Percentiles rank a stretch among this genome's conserved stretches.
Conservation (phyloP, 2,888 invertebrate species). For the Drosophila multiciliata region DNA sequence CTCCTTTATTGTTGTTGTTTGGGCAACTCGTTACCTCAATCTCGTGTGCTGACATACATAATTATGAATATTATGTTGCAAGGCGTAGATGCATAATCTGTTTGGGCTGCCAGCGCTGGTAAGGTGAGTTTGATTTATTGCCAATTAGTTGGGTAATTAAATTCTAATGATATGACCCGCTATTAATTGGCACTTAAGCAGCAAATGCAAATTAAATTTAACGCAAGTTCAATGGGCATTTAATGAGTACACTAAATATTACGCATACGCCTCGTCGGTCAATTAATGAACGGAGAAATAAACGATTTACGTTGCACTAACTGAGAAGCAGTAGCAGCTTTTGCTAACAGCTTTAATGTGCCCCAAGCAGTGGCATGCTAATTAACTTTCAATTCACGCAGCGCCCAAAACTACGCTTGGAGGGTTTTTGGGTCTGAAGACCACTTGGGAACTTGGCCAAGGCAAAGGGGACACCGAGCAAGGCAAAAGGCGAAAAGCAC, state of each 20-base stretch:
- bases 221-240: slow-evolving; percentile 20
- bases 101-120: slow-evolving; percentile 21
- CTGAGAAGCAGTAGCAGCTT: slow-evolving; percentile 5
- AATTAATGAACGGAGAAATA: slow-evolving; percentile 8
- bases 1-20: not conserved
- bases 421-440: not conserved
- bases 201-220: slow-evolving; percentile 31
- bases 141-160: slow-evolving; percentile 61
- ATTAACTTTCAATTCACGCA: slow-evolving; percentile 49
- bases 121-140: slow-evolving; percentile 57
- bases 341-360: slow-evolving; percentile 28
- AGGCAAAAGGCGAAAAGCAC: slow-evolving; percentile 6
- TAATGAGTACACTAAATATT: slow-evolving; percentile 20
- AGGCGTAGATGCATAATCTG: slow-evolving; percentile 50
- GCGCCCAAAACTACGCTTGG: slow-evolving; percentile 3
- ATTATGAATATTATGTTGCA: slow-evolving; percentile 66
- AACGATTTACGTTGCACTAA: slow-evolving; percentile 7
- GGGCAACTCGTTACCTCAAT: slow-evolving; percentile 16
- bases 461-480: not conserved
- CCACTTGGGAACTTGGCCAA: not conserved
- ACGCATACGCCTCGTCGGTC: slow-evolving; percentile 32
- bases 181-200: slow-evolving; percentile 44
- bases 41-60: slow-evolving; percentile 37
- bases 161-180: slow-evolving; percentile 27
- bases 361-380: slow-evolving; percentile 38